phyloP scores from a whole-genome alignment of 2,888 invertebrate species.

The Drosophila seclusa region DNA sequence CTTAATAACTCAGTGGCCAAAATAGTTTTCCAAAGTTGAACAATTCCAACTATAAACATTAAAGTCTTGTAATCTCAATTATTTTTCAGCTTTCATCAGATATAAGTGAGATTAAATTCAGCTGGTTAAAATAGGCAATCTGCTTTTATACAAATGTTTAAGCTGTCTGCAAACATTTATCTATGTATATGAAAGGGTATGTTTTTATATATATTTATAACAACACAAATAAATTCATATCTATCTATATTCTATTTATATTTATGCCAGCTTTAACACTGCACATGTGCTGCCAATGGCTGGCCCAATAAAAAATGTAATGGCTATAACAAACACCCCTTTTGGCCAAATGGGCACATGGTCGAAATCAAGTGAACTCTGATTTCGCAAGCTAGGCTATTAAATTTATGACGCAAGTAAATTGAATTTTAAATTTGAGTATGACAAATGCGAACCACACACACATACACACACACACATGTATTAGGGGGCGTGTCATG shows the following conservation, averaged over 20 bases:
- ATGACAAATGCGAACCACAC: constrained; percentile 77
- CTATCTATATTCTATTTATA: neutral
- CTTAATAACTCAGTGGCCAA: constrained; percentile 12
- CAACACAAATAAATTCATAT: neutral
- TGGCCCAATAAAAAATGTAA: constrained; percentile 14
- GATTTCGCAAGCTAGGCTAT: constrained; percentile 62
- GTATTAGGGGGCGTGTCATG: constrained; percentile 15
- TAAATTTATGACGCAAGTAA: constrained; percentile 82
- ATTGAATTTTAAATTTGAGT: constrained; percentile 84
- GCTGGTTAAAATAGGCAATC: neutral
- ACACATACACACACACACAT: constrained; percentile 12
- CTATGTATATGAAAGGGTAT: neutral
- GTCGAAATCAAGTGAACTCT: constrained; percentile 54
- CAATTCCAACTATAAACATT: neutral
- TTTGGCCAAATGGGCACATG: constrained; percentile 34
- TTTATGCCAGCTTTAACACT: neutral
- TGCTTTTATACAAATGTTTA: neutral
- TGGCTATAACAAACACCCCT: constrained; percentile 27
- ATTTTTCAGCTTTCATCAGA: neutral
- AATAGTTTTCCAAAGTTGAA: neutral
- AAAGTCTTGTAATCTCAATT: constrained; percentile 2
- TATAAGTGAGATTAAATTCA: constrained; percentile 2
- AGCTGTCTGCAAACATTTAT: neutral
- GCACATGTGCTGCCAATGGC: constrained; percentile 7
- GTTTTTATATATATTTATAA: neutral